Conservation (phyloP, 2,797 vertebrate genomes). For the Gallinago stenura region DNA sequence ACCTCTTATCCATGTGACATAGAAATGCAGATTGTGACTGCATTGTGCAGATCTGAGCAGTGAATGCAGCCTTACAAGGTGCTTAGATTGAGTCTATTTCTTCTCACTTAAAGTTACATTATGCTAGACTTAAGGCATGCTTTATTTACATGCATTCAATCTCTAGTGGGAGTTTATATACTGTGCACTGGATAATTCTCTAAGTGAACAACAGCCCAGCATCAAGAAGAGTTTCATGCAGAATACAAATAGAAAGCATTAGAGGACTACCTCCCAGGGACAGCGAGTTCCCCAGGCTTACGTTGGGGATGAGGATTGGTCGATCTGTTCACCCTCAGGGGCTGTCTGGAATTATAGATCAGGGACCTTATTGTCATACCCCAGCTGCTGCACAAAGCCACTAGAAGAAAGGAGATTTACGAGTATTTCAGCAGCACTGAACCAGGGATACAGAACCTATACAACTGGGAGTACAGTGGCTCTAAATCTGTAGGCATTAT, state of each 20-base stretch:
- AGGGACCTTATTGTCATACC: constrained; percentile 87
- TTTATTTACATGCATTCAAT: constrained; percentile 68
- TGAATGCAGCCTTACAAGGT: constrained; percentile 51
- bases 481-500: constrained; percentile 83
- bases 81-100: constrained; percentile 53
- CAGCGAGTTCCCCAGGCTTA: constrained; percentile 66
- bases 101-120: constrained; percentile 74
- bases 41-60: constrained; percentile 26
- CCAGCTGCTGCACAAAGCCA: constrained; percentile 88
- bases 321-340: constrained; percentile 64
- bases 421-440: constrained; percentile 87
- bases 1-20: constrained; percentile 36
- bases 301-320: constrained; percentile 70
- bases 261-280: constrained; percentile 73
- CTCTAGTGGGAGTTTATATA: constrained; percentile 76
- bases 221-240: constrained; percentile 72
- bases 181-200: constrained; percentile 54
- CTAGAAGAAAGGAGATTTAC: constrained; percentile 90
- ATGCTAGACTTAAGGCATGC: constrained; percentile 68
- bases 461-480: constrained; percentile 83
- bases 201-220: constrained; percentile 63
- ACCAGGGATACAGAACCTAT: constrained; percentile 83
- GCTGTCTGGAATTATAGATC: constrained; percentile 88
- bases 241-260: constrained; percentile 80
- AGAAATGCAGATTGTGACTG: constrained; percentile 56